Conservation (phyloP, 1,140 invertebrate genomes). For the Heliconius melpomene region DNA sequence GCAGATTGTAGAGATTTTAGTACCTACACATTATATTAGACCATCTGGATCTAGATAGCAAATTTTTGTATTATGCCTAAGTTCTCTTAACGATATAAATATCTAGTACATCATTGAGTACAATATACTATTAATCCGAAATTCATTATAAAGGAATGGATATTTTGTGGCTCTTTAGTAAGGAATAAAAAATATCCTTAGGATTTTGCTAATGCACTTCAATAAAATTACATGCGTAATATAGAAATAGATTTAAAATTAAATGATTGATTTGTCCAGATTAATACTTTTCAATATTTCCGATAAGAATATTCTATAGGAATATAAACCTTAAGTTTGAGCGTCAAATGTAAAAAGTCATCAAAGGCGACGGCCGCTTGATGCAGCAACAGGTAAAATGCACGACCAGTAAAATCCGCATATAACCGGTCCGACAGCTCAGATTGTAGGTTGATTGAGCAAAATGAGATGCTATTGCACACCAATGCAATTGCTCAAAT, state of each 20-base stretch:
- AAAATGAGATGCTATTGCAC: slow-evolving; percentile 44
- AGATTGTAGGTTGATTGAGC: slow-evolving; percentile 44
- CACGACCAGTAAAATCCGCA: slow-evolving; percentile 36
- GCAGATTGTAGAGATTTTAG: too few relatives aligned
- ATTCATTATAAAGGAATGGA: too few relatives aligned
- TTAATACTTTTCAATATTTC: background rate
- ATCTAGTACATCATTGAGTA: too few relatives aligned
- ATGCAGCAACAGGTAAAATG: slow-evolving; percentile 31
- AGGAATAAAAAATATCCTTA: too few relatives aligned
- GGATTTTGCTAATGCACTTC: background rate
- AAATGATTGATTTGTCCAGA: background rate
- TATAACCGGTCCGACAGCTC: slow-evolving; percentile 36
- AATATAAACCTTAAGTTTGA: slow-evolving; percentile 24
- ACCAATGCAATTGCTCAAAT: slow-evolving; percentile 27
- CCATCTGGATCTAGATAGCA: too few relatives aligned
- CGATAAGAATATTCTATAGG: background rate
- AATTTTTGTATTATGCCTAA: too few relatives aligned
- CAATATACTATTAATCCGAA: too few relatives aligned
- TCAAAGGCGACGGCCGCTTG: slow-evolving; percentile 33
- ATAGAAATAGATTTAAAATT: background rate
- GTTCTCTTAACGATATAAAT: too few relatives aligned
- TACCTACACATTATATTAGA: too few relatives aligned
- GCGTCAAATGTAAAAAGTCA: slow-evolving; percentile 22
- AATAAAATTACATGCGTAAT: background rate
- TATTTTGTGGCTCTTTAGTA: too few relatives aligned